These are phyloP conservation scores for Seira ritae DNA, from an alignment of 2,888 invertebrate genomes.

Conservation along the genomic window DNA sequence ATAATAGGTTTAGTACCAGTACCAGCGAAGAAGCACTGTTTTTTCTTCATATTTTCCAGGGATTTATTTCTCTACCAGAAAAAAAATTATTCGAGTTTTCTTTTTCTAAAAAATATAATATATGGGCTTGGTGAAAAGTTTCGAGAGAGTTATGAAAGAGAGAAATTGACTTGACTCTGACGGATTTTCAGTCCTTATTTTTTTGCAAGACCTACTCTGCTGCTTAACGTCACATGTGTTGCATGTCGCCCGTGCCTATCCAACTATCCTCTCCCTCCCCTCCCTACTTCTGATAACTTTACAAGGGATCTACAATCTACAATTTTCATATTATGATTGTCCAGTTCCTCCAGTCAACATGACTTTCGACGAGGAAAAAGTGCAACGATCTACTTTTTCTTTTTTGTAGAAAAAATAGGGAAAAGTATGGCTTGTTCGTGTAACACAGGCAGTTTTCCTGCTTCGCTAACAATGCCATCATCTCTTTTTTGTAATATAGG, in stretches of 20 bases:
- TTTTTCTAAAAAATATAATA: too few relatives aligned
- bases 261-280: slow-evolving; percentile 15
- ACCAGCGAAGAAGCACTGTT: too few relatives aligned
- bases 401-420: slow-evolving; percentile 24
- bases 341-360: too few relatives aligned
- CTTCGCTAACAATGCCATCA: slow-evolving; percentile 32
- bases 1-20: too few relatives aligned
- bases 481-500: slow-evolving; percentile 25
- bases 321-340: neutral
- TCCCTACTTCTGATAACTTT: too few relatives aligned
- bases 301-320: neutral
- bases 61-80: too few relatives aligned
- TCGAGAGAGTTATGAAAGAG: slow-evolving; percentile 52
- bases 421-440: slow-evolving; percentile 31
- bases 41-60: too few relatives aligned
- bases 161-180: slow-evolving; percentile 54
- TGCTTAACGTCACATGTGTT: slow-evolving; percentile 12
- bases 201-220: slow-evolving; percentile 10
- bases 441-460: slow-evolving; percentile 2
- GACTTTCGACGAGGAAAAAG: too few relatives aligned
- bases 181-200: slow-evolving; percentile 47
- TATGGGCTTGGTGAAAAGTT: slow-evolving; percentile 46
- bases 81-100: too few relatives aligned
- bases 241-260: slow-evolving; percentile 14
- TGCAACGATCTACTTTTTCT: too few relatives aligned